Base-by-base conservation (phyloP, 2,797 vertebrate species). In the Diplodus puntazzo region DNA sequence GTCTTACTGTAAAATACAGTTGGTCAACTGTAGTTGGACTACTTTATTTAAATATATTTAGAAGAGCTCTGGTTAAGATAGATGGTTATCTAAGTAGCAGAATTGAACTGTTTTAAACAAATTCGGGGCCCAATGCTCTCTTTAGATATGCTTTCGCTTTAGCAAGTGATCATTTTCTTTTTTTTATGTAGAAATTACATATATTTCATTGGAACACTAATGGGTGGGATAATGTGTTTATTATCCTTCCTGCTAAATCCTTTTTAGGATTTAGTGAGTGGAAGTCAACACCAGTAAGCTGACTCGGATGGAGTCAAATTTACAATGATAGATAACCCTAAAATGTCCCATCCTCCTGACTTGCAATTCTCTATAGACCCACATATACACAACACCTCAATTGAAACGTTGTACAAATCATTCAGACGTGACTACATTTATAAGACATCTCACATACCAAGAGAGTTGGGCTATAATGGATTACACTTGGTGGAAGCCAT, bases 351-450 rank as follows among this genome's bases (percentile, higher is more conserved):
- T 46, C 9, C 9, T 25, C 10, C 60, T 60, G 7, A 43, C 13
- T 50, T 66, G 11, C 7, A 50, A 68, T 53, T 68, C 60, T 9
- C 13, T 25, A 14, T 5, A 53, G 34, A 48, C 25, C 21, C 4
- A 30, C 23, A 25, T 5, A 30, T 27, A 10, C 12, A 66, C 13
- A 67, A 67, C 67, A 54, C 4, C 16, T 53, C 25, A 61, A 54
- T 4, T 67, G 17, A 53, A 67, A 27, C 49, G 27, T 27, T 55
- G 21, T 6, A 39, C 23, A 59, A 1, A 59, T 81, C 58, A 64
- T 23, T 64, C 52, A 62, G 55, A 67, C n/a, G 42, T 50, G 39
- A 52, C 3, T 79, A 34, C 45, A 69, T 73, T 55, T 70, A 25
- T 54, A 60, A 52, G 27, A 64, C 42, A 60, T 60, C 45, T 75